These are phyloP conservation scores for Musca vetustissima DNA, from an alignment of 1,140 invertebrate species.

Conservation along the genomic window DNA sequence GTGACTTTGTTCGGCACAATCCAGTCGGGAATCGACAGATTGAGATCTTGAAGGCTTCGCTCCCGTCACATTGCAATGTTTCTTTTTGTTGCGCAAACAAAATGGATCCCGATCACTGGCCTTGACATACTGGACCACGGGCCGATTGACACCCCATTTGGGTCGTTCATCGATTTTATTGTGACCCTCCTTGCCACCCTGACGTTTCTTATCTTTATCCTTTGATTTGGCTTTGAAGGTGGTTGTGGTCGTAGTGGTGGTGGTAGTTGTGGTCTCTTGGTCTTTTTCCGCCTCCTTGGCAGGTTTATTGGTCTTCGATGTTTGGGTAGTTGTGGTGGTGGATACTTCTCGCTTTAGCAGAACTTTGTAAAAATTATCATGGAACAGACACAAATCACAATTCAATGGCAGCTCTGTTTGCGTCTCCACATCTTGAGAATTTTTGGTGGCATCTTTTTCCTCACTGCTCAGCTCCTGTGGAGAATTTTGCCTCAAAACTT, in stretches of 20 bases:
- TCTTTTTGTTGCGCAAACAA: constrained; percentile 55
- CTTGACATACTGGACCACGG: constrained; percentile 67
- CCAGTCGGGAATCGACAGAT: constrained; percentile 49
- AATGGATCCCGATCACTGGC: constrained; percentile 72
- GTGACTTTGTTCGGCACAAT: constrained; percentile 32
- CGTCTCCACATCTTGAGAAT: constrained; percentile 43
- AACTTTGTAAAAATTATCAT: constrained; percentile 54
- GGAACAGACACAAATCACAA: constrained; percentile 50
- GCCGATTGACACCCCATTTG: constrained; percentile 66
- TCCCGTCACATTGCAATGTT: constrained; percentile 32
- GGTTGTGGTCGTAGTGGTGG: constrained; percentile 52
- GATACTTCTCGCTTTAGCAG: constrained; percentile 50
- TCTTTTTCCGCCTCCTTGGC: constrained; percentile 39
- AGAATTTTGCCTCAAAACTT: neutral
- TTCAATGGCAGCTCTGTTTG: constrained; percentile 50
- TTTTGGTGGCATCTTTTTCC: neutral
- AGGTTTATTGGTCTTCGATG: constrained; percentile 44
- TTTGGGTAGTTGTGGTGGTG: constrained; percentile 53
- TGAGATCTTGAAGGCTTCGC: constrained; percentile 42
- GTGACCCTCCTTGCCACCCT: constrained; percentile 33
- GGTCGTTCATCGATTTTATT: constrained; percentile 59
- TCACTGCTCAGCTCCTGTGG: neutral
- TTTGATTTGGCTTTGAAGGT: constrained; percentile 52
- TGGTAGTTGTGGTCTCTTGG: constrained; percentile 51
- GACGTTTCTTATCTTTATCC: constrained; percentile 42